Evolutionary conservation across 2,113 vertebrate species (phyloP), one percentile per base, ranked within the genome.

Genomic region (Oenanthe oenanthe): DNA sequence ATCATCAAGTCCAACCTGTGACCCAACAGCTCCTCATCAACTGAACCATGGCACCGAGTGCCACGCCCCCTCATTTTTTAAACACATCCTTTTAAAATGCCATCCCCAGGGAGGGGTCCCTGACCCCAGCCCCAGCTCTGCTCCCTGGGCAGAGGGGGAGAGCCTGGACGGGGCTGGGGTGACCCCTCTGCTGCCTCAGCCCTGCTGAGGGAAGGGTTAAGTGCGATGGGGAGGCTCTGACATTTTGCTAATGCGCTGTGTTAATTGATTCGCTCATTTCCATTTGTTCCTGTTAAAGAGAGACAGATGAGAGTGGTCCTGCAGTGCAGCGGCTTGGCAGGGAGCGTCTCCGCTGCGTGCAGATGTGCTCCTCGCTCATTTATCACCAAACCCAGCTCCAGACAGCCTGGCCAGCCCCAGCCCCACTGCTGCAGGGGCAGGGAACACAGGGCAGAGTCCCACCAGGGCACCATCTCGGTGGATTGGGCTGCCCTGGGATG

Each of bases 191-290:
- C 91, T 51, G 50, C 80, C 81, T 92, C 92, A 47, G 96, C 91
- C 86, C 18, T 4, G 62, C 60, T 72, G 72, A 89, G 86, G 96
- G 93, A 97, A 96, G 96, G 96, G 96, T 97, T 97, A 97, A 96
- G 93, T 86, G 95, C 75, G 5, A 60, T 85, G 83, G 96, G 95
- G 97, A 98, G 97, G 96, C 97, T 97, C 98, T 99, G 98, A 98
- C 98, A 97, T 97, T 98, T 98, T 98, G 98, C 98, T 99, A 99
- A 98, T 97, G 97, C 98, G 97, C 98, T 98, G 98, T 98, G 97
- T 98, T 99, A 99, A 99, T 99, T 99, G 98, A 99, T 99, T 99
- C 98, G 92, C 98, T 99, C 98, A 98, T 98, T 98, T 98, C 98
- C 98, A 99, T 99, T 99, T 99, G 98, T 98, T 98, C 98, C 97